Evolutionary conservation across 2,888 invertebrate genomes (phyloP), one percentile per base, ranked within the genome.

Genomic region (Acrobeloides nanus): DNA sequence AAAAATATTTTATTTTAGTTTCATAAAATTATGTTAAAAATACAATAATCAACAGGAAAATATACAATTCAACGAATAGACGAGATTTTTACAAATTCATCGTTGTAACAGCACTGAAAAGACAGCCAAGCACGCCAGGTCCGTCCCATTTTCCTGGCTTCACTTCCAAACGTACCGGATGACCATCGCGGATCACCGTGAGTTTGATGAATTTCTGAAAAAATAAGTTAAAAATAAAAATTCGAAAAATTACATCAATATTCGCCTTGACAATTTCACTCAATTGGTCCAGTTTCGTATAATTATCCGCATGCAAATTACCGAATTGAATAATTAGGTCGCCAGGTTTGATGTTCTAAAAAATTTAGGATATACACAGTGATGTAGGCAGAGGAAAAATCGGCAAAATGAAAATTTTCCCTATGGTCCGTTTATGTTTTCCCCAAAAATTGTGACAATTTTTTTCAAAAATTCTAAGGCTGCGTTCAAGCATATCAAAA

Each of bases 311-410:
- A 42, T 69, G 68, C n/a, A 69, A 46, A 7, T 41, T 32, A 20
- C 68, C 69, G 44, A 62, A 69, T 46, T 69, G 69, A 37, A 69
- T 56, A 38, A 69, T 57, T 26, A 53, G 17, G 35, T 69, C 69
- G 15, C 53, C 62, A n/a, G 45, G 47, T 27, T 51, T 34, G 18
- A 69, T 47, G 15, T 49, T 38, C 44, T 53, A 17, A 21, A 51
- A 15, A 10, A 38, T 32, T 15, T 8, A 41, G n/a, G 42, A 17
- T 7, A 8, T 18, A 42, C 4, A 12, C 1, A n/a, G 10, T 38
- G 3, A 39, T 38, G n/a, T 17, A 12, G 21, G 21, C 17, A 49
- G 12, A 24, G 25, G 24, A 38, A 12, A n/a, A n/a, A n/a, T n/a
- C n/a, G n/a, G n/a, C n/a, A n/a, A n/a, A n/a, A n/a, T n/a, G n/a